Conservation (phyloP, 30 jellyfish, hydroid and myxozoan species). For the Rhopilema esculentum region DNA sequence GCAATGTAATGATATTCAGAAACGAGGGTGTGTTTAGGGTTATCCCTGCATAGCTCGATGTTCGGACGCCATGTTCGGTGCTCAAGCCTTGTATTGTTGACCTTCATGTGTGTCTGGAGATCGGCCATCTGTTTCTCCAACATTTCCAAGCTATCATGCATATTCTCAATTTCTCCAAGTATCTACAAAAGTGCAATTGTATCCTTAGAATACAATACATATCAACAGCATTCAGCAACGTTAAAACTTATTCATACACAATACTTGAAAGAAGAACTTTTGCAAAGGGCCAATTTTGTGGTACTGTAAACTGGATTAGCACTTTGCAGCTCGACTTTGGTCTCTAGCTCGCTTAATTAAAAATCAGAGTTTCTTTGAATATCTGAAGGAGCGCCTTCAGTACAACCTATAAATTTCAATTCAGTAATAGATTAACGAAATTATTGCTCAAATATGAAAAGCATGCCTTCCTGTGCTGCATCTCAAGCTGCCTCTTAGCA, state of each 20-base stretch:
- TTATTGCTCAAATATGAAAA: too few relatives aligned
- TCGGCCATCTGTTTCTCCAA: constrained; percentile 62
- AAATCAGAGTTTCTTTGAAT: too few relatives aligned
- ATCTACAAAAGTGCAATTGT: constrained; percentile 25
- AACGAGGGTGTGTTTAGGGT: constrained; percentile 77
- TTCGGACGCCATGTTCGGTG: constrained; percentile 80
- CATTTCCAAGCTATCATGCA: constrained; percentile 72
- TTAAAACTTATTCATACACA: too few relatives aligned
- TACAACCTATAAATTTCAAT: too few relatives aligned
- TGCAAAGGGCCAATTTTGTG: too few relatives aligned
- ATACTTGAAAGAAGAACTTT: too few relatives aligned
- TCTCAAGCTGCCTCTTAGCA: constrained; percentile 68
- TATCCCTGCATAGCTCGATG: constrained; percentile 70
- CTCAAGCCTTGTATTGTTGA: constrained; percentile 74
- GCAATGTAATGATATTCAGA: constrained; percentile 64
- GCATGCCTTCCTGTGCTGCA: constrained; percentile 59
- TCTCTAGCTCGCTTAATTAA: too few relatives aligned
- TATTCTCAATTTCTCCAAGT: constrained; percentile 63
- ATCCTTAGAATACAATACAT: neutral
- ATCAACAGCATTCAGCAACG: neutral
- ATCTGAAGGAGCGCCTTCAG: too few relatives aligned
- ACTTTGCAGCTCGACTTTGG: too few relatives aligned
- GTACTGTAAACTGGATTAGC: too few relatives aligned
- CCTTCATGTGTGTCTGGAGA: constrained; percentile 67
- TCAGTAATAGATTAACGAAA: too few relatives aligned